phyloP scores from a whole-genome alignment of 1,140 invertebrate species.

The Linepithema humile region DNA sequence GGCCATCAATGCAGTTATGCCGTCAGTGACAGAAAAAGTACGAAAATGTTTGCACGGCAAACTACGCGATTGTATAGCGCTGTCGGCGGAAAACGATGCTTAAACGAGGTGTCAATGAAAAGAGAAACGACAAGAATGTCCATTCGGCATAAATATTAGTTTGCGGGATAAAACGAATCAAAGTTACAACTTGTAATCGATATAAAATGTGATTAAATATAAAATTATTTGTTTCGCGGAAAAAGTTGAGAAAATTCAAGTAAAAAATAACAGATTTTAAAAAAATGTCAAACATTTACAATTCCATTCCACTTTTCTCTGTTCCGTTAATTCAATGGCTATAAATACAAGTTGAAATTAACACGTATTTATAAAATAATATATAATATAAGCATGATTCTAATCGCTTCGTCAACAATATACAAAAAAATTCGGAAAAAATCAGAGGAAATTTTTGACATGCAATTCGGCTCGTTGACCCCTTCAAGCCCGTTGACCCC shows the following conservation, averaged over 20 bases:
- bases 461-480: too few species aligned
- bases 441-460: not conserved
- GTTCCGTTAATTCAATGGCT: not conserved
- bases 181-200: not conserved
- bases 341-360: not conserved
- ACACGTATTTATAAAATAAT: not conserved
- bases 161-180: not conserved
- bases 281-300: not conserved
- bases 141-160: not conserved
- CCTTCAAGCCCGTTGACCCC: not conserved
- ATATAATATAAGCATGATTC: not conserved
- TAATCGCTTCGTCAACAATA: not conserved
- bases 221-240: not conserved
- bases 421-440: not conserved
- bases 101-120: conserved; percentile 7
- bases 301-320: not conserved
- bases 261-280: not conserved
- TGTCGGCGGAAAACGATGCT: not conserved
- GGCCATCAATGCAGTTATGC: not conserved
- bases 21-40: conserved; percentile 31
- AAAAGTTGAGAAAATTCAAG: not conserved
- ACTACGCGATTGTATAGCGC: conserved; percentile 18
- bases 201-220: not conserved
- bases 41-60: conserved; percentile 40
- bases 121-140: not conserved